Percentiles rank a stretch among this genome's conserved stretches.
phyloP scores from a whole-genome alignment of 2,888 invertebrate species.

The Erebia ligea region DNA sequence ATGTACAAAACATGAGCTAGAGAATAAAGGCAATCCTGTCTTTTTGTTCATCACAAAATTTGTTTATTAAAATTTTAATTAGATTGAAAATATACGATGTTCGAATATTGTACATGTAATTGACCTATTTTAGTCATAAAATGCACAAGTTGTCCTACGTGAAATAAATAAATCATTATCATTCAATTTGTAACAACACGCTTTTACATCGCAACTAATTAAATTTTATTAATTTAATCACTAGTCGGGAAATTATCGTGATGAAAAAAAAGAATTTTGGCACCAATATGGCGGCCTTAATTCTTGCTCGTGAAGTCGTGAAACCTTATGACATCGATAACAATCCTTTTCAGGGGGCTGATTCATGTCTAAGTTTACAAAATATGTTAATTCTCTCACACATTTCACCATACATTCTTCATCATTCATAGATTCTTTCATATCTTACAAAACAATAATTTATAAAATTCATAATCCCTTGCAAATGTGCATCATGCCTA shows the following conservation, averaged over 20 bases:
- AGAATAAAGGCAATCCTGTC: constrained; percentile 65
- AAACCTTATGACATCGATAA: constrained; percentile 72
- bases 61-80: not conserved
- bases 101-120: too few species aligned
- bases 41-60: constrained; percentile 66
- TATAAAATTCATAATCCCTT: constrained; percentile 82
- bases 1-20: constrained; percentile 75
- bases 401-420: constrained; percentile 54
- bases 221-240: constrained; percentile 14
- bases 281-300: constrained; percentile 80
- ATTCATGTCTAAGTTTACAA: constrained; percentile 74
- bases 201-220: not conserved
- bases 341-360: constrained; percentile 68
- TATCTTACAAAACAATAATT: constrained; percentile 77
- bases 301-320: constrained; percentile 66
- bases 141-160: too few species aligned
- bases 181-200: not conserved
- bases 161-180: not conserved
- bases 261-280: constrained; percentile 64
- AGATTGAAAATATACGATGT: not conserved
- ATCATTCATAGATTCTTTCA: constrained; percentile 62
- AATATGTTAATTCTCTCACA: constrained; percentile 66
- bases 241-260: constrained; percentile 48
- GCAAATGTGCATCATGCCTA: constrained; percentile 83
- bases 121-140: too few species aligned